Base-by-base conservation (phyloP, 2,113 vertebrate species). In the Suricata suricatta region DNA sequence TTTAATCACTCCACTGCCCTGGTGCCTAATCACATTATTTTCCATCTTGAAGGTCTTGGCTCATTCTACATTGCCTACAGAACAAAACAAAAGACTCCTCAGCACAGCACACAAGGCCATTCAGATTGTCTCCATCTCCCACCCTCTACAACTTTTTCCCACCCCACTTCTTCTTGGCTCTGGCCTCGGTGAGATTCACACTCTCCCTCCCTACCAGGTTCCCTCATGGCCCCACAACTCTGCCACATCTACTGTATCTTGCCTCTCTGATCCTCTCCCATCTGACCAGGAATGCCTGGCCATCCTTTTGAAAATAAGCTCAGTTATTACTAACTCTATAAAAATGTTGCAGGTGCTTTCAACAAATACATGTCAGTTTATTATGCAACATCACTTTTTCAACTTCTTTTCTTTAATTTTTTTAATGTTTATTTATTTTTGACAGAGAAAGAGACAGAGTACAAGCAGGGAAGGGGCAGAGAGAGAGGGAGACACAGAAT, bases 241-340 rank as follows among this genome's bases (percentile, higher is more conserved):
- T 21, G 27, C 19, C 60, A 15, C 17, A 21, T 7, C 33, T 31
- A 31, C 69, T 63, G n/a, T 31, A 25, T 41, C 57, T 38, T 13
- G 1, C n/a, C 35, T 54, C 3, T 66, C 47, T 60, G 82, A 41
- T 66, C 16, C 41, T 25, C 27, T 44, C 33, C 15, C 35, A 38
- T 72, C 79, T 57, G 21, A 85, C 54, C 25, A 72, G 13, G 52
- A 7, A 66, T 38, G 52, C 38, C 38, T 63, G 35, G 13, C 31
- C 17, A 72, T 57, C 90, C 31, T 95, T 92, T 95, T 38, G n/a
- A 66, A 90, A 85, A 72, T 50, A 93, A 64, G 5, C 64, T 87
- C 29, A 52, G 15, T 69, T 76, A 60, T 31, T 77, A 9, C 33
- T 76, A 57, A 57, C 31, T 52, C 72, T 41, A 10, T 86, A 68